A percentile compares a stretch with the other conserved stretches of the same genome.
Evolutionary conservation across 2,797 vertebrate species (phyloP).

Genomic region (Diplodus sargus): DNA sequence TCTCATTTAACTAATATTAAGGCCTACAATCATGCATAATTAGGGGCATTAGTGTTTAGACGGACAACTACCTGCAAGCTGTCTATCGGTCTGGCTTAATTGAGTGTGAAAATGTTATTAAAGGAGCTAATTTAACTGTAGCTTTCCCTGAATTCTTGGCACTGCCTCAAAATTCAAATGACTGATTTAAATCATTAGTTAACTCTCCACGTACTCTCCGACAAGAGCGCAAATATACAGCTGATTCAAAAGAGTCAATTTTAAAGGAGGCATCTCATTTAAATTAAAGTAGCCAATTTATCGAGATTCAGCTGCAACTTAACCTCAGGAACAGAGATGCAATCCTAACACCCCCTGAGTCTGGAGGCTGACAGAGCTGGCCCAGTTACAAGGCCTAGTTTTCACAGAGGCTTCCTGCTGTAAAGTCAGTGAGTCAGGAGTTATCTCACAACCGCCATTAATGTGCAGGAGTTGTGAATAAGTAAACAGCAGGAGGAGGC

Average conservation of each 20-base stretch:
- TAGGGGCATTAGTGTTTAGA: too few species aligned
- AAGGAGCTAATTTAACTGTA: slow-evolving; percentile 13
- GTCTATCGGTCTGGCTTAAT: not conserved
- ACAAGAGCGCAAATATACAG: not conserved
- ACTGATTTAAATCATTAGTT: slow-evolving; percentile 18
- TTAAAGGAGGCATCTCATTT: slow-evolving; percentile 12
- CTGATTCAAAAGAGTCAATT: not conserved
- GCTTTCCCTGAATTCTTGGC: not conserved
- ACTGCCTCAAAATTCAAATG: not conserved
- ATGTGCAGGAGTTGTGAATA: slow-evolving; percentile 54
- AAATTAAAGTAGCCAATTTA: slow-evolving; percentile 17
- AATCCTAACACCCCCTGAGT: slow-evolving; percentile 25
- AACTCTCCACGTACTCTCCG: not conserved
- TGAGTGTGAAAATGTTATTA: slow-evolving; percentile 6
- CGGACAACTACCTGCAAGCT: too few species aligned
- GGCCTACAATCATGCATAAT: too few species aligned
- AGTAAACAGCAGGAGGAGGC: slow-evolving; percentile 54
- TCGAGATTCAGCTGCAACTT: slow-evolving; percentile 17
- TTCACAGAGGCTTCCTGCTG: slow-evolving; percentile 38
- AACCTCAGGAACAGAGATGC: slow-evolving; percentile 31
- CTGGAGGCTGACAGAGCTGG: slow-evolving; percentile 38
- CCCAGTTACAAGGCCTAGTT: slow-evolving; percentile 62
- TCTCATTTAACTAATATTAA: too few species aligned
- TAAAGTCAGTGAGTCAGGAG: slow-evolving; percentile 63
- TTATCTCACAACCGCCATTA: slow-evolving; percentile 47